Evolutionary conservation across 2,113 vertebrate genomes (phyloP).

Genomic region (Mustela lutreola): DNA sequence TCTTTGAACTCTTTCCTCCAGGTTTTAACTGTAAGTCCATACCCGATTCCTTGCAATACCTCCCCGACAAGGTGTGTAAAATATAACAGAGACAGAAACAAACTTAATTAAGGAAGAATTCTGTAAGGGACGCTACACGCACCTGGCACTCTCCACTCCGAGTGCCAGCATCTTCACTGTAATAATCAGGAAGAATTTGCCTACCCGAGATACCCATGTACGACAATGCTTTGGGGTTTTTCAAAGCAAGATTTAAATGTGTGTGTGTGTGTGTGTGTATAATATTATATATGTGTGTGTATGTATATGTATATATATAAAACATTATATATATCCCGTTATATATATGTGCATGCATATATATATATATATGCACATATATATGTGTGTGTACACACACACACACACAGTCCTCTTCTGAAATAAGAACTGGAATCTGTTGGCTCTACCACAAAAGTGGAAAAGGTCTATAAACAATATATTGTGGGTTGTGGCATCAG

Average conservation of each 20-base stretch:
- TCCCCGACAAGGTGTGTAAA: background rate
- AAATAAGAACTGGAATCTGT: constrained; percentile 10
- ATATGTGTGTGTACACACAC: background rate
- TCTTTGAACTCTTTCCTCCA: constrained; percentile 71
- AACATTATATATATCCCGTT: background rate
- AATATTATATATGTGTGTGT: background rate
- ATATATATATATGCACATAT: background rate
- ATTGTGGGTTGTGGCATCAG: background rate
- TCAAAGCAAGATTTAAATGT: background rate
- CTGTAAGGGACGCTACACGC: background rate
- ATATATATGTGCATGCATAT: background rate
- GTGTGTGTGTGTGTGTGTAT: background rate
- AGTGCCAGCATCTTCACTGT: background rate
- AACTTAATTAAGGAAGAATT: constrained; percentile 34
- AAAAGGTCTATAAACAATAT: background rate
- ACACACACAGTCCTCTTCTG: background rate
- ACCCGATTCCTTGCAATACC: background rate
- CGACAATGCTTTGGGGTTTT: background rate
- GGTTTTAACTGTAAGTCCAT: constrained; percentile 33
- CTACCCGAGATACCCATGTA: background rate
- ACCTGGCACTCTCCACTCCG: background rate
- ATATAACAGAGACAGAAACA: background rate
- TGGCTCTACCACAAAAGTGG: background rate
- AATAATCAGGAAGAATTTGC: background rate
- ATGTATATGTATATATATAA: background rate